phyloP scores from a whole-genome alignment of 2,113 vertebrate species.

The Thalassoma bifasciatum region DNA sequence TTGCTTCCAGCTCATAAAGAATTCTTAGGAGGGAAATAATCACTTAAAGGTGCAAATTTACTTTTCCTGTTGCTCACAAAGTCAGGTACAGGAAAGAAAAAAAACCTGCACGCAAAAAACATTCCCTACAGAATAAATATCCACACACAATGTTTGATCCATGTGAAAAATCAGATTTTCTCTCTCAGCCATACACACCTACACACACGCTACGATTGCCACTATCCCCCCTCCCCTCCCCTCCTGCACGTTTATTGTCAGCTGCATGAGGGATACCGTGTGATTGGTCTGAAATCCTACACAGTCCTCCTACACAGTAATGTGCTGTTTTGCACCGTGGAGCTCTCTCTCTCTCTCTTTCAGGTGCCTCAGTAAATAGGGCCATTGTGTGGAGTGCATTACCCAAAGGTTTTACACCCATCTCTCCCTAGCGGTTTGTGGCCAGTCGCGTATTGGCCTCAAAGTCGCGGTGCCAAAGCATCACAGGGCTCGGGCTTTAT shows the following conservation, averaged over 20 bases:
- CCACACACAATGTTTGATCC: slow-evolving; percentile 17
- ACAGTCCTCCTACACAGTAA: slow-evolving; percentile 69
- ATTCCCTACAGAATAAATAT: not conserved
- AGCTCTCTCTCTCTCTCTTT: slow-evolving; percentile 61
- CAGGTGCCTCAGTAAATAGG: slow-evolving; percentile 69
- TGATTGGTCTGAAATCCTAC: slow-evolving; percentile 64
- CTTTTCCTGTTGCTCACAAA: not conserved
- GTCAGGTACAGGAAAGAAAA: not conserved
- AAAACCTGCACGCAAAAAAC: not conserved
- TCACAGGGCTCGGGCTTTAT: slow-evolving; percentile 16
- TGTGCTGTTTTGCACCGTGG: slow-evolving; percentile 59
- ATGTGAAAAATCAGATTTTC: slow-evolving; percentile 9
- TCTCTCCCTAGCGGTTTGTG: slow-evolving; percentile 54
- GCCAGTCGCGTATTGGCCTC: slow-evolving; percentile 55
- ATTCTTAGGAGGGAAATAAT: not conserved
- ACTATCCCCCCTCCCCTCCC: slow-evolving; percentile 28
- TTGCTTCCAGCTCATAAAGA: slow-evolving; percentile 9
- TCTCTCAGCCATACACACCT: slow-evolving; percentile 32
- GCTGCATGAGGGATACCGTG: slow-evolving; percentile 34
- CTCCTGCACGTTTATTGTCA: slow-evolving; percentile 49
- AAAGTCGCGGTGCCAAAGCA: slow-evolving; percentile 36
- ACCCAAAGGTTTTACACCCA: slow-evolving; percentile 70
- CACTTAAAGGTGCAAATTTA: not conserved
- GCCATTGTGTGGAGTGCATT: slow-evolving; percentile 76
- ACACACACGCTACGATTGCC: slow-evolving; percentile 45